Conservation (phyloP, 2,888 invertebrate genomes). For the Crossocerus cetratus region DNA sequence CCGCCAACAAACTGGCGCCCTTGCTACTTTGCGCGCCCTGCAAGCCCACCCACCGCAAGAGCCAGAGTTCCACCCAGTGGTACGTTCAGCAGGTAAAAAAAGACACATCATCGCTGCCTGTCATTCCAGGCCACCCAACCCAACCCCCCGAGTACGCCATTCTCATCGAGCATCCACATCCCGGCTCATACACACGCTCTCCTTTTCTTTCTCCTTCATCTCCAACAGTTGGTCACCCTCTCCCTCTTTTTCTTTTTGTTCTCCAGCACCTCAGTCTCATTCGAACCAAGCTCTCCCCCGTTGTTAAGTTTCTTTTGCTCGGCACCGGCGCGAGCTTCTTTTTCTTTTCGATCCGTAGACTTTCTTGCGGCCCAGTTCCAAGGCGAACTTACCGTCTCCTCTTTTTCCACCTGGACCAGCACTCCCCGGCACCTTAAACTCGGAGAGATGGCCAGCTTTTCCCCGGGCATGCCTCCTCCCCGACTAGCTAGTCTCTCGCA, state of each 20-base stretch:
- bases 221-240: too few relatives aligned
- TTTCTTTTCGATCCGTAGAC: not conserved
- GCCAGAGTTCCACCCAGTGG: conserved; percentile 75
- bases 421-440: too few relatives aligned
- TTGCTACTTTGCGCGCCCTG: conserved; percentile 74
- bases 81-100: conserved; percentile 76
- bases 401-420: too few relatives aligned
- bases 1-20: conserved; percentile 71
- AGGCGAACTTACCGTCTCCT: too few relatives aligned
- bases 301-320: not conserved
- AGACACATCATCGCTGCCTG: too few relatives aligned
- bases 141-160: conserved; percentile 11
- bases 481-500: too few relatives aligned
- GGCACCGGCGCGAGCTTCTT: not conserved
- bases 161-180: conserved; percentile 1
- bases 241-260: not conserved
- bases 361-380: not conserved
- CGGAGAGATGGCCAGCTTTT: too few relatives aligned
- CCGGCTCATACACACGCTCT: not conserved
- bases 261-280: not conserved
- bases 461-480: too few relatives aligned
- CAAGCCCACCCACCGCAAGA: conserved; percentile 72
- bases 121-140: too few relatives aligned
- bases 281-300: too few relatives aligned
- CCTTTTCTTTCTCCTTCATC: conserved; percentile 1